Conservation (phyloP, 2,113 vertebrate genomes). For the Chloroceryle aenea region DNA sequence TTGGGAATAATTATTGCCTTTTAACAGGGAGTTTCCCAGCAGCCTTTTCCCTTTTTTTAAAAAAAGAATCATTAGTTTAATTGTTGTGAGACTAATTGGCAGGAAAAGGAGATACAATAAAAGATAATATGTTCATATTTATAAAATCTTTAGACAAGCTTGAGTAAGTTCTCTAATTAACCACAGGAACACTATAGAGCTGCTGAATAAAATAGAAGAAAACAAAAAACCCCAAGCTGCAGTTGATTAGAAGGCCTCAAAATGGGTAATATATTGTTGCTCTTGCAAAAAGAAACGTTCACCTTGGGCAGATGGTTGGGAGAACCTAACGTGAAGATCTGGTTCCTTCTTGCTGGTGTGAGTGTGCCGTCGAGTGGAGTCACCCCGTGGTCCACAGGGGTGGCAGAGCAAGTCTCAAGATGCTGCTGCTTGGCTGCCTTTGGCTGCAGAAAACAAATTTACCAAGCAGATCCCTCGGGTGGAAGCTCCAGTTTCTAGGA, state of each 20-base stretch:
- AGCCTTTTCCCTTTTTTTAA: not conserved
- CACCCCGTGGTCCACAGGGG: not conserved
- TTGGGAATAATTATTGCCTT: slow-evolving; percentile 21
- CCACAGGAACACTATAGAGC: not conserved
- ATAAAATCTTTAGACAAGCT: slow-evolving; percentile 33
- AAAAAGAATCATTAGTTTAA: not conserved
- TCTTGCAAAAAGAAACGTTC: not conserved
- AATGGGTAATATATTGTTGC: not conserved
- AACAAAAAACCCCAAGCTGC: not conserved
- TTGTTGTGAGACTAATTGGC: slow-evolving; percentile 30
- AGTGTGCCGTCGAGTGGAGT: not conserved
- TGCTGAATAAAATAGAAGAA: slow-evolving; percentile 14
- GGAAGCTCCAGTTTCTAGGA: not conserved
- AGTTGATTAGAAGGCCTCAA: not conserved
- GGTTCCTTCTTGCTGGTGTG: not conserved
- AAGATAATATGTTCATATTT: slow-evolving; percentile 28
- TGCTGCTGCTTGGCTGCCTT: not conserved
- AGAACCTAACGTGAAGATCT: not conserved
- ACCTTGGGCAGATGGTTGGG: not conserved
- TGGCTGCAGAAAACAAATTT: not conserved
- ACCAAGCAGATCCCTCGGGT: not conserved
- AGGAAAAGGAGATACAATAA: slow-evolving; percentile 18
- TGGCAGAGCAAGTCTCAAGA: not conserved
- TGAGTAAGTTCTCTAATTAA: slow-evolving; percentile 25
- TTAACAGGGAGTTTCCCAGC: not conserved